These are phyloP conservation scores for Chrysolina haemoptera DNA, from an alignment of 2,888 invertebrate genomes.

Conservation along the genomic window DNA sequence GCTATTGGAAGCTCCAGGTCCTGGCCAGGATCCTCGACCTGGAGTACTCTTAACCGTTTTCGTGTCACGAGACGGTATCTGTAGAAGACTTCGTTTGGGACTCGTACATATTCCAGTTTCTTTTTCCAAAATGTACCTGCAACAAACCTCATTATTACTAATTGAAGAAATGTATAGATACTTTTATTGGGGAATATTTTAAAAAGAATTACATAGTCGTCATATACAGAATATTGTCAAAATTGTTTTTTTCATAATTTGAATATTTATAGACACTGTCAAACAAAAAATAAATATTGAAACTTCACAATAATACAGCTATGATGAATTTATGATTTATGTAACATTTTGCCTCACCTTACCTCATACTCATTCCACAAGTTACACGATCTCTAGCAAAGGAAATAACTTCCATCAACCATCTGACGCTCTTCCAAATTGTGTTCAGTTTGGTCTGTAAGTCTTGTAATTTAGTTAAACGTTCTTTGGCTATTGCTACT, in stretches of 20 bases:
- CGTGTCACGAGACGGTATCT: conserved; percentile 80
- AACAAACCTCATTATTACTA: neutral
- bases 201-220: no score
- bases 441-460: conserved; percentile 88
- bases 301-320: no score
- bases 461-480: conserved; percentile 85
- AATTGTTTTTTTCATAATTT: no score
- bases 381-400: conserved; percentile 88
- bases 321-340: no score
- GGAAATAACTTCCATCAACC: conserved; percentile 96
- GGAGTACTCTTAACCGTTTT: conserved; percentile 84
- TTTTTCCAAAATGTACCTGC: conserved; percentile 68
- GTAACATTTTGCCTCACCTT: conserved; percentile 9
- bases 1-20: conserved; percentile 77
- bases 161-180: no score
- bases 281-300: no score
- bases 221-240: no score
- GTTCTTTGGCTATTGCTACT: conserved; percentile 87
- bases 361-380: conserved; percentile 64
- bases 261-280: no score
- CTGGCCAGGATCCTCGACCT: conserved; percentile 89
- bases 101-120: conserved; percentile 62
- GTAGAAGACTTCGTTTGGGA: conserved; percentile 75
- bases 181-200: no score
- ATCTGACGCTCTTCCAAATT: conserved; percentile 94